A percentile compares a stretch with the other conserved stretches of the same genome.
Conservation (phyloP, 2,113 vertebrate species). For the Cyanocitta stelleri region DNA sequence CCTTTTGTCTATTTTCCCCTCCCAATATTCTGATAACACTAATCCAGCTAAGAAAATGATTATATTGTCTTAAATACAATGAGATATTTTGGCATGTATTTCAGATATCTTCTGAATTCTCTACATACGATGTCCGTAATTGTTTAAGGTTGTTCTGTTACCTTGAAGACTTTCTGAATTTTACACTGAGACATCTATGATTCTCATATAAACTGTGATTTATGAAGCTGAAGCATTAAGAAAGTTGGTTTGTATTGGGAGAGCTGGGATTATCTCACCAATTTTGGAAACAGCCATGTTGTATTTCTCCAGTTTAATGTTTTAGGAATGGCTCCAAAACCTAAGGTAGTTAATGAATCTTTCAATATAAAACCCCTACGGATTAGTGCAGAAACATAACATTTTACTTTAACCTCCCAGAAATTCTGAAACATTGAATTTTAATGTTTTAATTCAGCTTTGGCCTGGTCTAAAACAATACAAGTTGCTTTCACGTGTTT, state of each 20-base stretch:
- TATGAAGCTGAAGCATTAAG: not conserved
- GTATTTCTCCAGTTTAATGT: not conserved
- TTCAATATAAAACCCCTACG: not conserved
- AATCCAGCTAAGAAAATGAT: not conserved
- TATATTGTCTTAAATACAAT: not conserved
- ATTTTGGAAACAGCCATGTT: not conserved
- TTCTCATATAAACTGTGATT: not conserved
- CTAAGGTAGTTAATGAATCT: not conserved
- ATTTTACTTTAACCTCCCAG: not conserved
- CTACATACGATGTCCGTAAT: not conserved
- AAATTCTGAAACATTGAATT: not conserved
- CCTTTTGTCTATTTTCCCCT: not conserved
- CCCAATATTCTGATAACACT: not conserved
- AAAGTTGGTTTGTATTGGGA: not conserved
- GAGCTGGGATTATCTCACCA: not conserved
- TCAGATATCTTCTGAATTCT: not conserved
- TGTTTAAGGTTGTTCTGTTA: not conserved
- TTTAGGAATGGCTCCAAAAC: not conserved
- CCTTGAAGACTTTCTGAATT: not conserved
- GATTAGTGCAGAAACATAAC: not conserved
- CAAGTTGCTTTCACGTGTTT: not conserved
- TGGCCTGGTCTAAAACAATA: not conserved
- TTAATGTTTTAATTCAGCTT: not conserved
- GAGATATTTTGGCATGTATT: not conserved
- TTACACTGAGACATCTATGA: not conserved